Base-by-base conservation (phyloP, 2,888 invertebrate species). In the Drosophila cracens region DNA sequence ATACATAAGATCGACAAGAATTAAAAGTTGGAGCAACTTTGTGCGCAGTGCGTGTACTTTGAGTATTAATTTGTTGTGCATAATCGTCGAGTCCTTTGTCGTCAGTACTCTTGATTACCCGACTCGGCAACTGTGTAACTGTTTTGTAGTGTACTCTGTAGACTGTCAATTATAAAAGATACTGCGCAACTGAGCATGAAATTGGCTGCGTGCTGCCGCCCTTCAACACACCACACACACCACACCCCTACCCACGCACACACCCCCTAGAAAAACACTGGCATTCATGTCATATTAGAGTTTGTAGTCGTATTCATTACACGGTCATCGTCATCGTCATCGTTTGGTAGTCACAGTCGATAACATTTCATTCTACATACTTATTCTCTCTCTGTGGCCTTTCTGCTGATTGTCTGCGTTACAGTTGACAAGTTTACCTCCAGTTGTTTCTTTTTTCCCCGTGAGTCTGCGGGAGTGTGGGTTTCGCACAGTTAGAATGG, bases 121-220 rank as follows among this genome's bases (percentile, higher is more conserved):
- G n/a, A 46, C 1, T 13, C 48, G 10, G 16, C 31, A 54, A 48
- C 36, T 34, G 16, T 46, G 8, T 25, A 54, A 48, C 33, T 34
- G 16, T 46, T 16, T 46, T 46, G 25, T 16, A 25, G 25, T 25
- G 4, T 36, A 34, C 49, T 65, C 60, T 51, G 51, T 66, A 67
- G 59, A 71, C 70, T 78, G 82, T 82, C 74, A 87, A 87, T 89
- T 89, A 87, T 68, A 74, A 77, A 79, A 71, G 70, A 81, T 70
- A 89, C 84, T 70, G 73, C 65, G 76, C 85, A 87, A 70, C 83
- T 76, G 75, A 85, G 89, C 85, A 85, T 86, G 89, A 86, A 86
- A 89, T 86, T 86, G 76, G 81, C 79, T 83, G 81, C 84, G 86
- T 84, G 83, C 79, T 63, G 70, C 62, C 74, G 75, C 75, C 77